Percentiles rank a stretch among this genome's conserved stretches.
Evolutionary conservation across 2,888 invertebrate species (phyloP).

Genomic region (Petrolisthes manimaculis): DNA sequence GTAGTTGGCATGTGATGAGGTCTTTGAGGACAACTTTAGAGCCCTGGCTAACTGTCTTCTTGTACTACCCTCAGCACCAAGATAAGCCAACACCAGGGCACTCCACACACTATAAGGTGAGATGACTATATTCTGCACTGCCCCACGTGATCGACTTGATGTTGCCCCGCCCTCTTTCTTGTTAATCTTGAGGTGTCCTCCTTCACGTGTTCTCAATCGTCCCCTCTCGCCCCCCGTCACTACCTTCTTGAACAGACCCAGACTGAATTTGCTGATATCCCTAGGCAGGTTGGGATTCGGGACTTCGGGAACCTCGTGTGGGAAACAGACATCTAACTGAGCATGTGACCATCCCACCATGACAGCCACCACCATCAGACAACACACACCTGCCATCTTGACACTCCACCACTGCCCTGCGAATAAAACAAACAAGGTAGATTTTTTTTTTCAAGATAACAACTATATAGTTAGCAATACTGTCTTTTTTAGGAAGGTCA

Average conservation of each 20-base stretch:
- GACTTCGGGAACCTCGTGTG: conserved; percentile 1
- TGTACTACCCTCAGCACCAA: background rate
- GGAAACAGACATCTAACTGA: background rate
- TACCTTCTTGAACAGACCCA: conserved; percentile 32
- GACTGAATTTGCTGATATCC: conserved; percentile 25
- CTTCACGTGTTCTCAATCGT: background rate
- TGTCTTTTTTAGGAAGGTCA: too few relatives aligned
- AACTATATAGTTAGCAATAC: too few relatives aligned
- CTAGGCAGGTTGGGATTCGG: background rate
- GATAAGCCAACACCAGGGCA: background rate
- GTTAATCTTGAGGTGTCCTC: background rate
- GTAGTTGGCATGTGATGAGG: background rate
- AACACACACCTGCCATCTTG: background rate
- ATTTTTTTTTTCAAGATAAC: too few relatives aligned
- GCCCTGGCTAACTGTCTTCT: background rate
- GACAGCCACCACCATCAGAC: background rate
- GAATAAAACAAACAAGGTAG: too few relatives aligned
- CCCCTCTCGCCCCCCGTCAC: background rate
- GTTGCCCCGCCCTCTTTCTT: background rate
- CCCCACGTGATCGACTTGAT: background rate
- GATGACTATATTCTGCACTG: background rate
- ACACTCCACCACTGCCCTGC: background rate
- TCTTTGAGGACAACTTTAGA: background rate
- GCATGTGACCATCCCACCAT: background rate
- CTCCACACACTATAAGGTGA: conserved; percentile 22